Evolutionary conservation across 2,888 invertebrate species (phyloP).

Genomic region (Cylindroiulus punctatus): DNA sequence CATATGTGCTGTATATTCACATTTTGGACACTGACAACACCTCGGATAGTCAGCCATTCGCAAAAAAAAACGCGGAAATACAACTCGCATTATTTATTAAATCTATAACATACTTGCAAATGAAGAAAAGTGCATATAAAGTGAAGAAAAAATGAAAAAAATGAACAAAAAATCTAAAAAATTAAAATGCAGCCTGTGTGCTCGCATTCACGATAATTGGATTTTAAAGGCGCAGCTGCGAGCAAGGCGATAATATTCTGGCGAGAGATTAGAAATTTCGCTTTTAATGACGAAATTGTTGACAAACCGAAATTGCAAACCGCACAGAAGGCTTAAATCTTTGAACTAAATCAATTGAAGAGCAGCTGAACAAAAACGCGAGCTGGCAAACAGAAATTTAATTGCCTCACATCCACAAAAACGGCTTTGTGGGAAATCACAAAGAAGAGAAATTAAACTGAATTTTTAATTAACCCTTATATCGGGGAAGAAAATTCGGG

Average conservation of each 20-base stretch:
- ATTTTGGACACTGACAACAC: no score
- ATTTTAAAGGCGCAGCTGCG: background rate
- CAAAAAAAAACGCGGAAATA: background rate
- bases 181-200: background rate
- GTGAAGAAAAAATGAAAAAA: background rate
- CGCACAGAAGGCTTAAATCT: background rate
- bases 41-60: background rate
- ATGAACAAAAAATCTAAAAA: background rate
- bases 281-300: conserved; percentile 33
- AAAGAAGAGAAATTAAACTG: conserved; percentile 1
- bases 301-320: background rate
- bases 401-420: background rate
- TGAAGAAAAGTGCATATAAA: background rate
- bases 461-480: conserved; percentile 14
- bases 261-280: background rate
- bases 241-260: background rate
- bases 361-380: background rate
- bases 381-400: conserved; percentile 24
- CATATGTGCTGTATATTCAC: no score
- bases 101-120: background rate
- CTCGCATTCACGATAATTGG: background rate
- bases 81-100: no score
- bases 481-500: background rate
- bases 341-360: background rate
- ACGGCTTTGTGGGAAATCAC: conserved; percentile 28